Conservation (phyloP, 2,113 vertebrate genomes). For the Chaetorhynchus papuensis region DNA sequence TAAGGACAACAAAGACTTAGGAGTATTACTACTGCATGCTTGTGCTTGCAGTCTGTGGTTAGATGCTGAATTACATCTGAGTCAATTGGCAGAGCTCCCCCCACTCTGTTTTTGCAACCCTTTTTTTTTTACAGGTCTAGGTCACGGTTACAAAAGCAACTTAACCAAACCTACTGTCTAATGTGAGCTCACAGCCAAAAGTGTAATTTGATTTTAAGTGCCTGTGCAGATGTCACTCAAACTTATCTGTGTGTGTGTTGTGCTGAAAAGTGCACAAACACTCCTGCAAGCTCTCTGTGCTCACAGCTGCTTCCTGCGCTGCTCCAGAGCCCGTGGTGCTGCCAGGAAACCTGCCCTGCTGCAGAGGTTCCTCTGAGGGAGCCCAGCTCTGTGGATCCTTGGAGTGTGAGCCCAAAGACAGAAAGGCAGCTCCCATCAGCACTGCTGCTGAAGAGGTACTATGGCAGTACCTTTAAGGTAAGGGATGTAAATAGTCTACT, state of each 20-base stretch:
- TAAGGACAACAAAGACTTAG: background rate
- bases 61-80: background rate
- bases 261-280: background rate
- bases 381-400: background rate
- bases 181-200: background rate
- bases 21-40: background rate
- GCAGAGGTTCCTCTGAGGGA: background rate
- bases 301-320: accelerated
- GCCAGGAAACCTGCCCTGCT: background rate
- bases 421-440: background rate
- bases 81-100: background rate
- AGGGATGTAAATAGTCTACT: background rate
- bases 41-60: background rate
- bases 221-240: background rate
- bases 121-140: background rate
- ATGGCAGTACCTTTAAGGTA: background rate
- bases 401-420: background rate
- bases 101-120: background rate
- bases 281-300: background rate
- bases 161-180: background rate
- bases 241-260: background rate
- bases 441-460: background rate
- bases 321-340: background rate
- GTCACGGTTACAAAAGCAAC: background rate
- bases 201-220: background rate